Base-by-base conservation (phyloP, 2,113 vertebrate species). In the Steatornis caripensis region DNA sequence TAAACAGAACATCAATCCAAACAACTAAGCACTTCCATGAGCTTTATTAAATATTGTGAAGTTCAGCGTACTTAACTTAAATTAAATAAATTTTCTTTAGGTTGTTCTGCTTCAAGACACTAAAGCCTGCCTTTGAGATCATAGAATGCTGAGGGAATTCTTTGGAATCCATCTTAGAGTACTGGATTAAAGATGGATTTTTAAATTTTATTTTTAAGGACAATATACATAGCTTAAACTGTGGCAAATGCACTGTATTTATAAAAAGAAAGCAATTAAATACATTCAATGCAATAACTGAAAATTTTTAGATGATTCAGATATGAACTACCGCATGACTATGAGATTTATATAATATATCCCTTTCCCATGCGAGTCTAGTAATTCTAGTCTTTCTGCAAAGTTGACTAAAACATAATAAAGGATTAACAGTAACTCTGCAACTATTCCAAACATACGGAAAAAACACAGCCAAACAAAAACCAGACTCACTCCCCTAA, bases 401-500 rank as follows among this genome's bases (percentile, higher is more conserved):
- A 41, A 74, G 9, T 58, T 34, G n/a, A 87, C 27, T 22, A 20
- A 58, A 81, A n/a, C 4, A 16, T 1, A 45, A 36, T 8, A 12
- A 61, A 78, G 15, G 41, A 77, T 37, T 65, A 84, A 78, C 29
- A 86, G 36, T 36, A 70, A 74, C 7, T 54, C 27, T 46, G 16
- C 20, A 89, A 41, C 43, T 91, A 29, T 18, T 61, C 14, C 15
- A 57, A 74, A 70, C 9, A 61, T 14, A 45, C 23, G 57, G 57
- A 17, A 83, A 79, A 78, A 46, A 55, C 3, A 5, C 21, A 85
- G 23, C n/a, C 46, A 36, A 84, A 45, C 29, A 66, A 65, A 76
- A 81, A 14, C 9, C 8, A 49, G 20, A 19, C 7, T 12, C 48
- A 5, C 1, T 6, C 3, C 8, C 10, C 1, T 0, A 17, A 39